A percentile compares a stretch with the other conserved stretches of the same genome.
These are phyloP conservation scores for Microplitis mediator DNA, from an alignment of 1,140 invertebrate genomes.

Conservation along the genomic window DNA sequence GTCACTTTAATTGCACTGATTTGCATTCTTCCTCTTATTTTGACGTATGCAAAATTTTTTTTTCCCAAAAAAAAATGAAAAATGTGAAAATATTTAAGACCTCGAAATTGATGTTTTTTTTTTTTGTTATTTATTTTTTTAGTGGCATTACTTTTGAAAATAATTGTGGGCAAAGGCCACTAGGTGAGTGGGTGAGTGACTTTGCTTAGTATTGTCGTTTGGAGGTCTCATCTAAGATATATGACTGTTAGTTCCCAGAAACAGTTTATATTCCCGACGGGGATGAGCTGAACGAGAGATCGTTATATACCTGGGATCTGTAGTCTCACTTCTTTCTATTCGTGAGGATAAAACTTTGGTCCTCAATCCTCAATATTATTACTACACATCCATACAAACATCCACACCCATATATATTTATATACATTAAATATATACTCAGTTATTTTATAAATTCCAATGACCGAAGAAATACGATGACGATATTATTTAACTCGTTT, in stretches of 20 bases:
- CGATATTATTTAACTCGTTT: not conserved
- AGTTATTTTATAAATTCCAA: conserved; percentile 24
- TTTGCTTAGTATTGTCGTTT: conserved; percentile 52
- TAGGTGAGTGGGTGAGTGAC: conserved; percentile 58
- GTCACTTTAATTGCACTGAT: too few relatives aligned
- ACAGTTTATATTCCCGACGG: conserved; percentile 57
- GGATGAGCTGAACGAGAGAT: conserved; percentile 37
- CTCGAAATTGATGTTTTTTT: not conserved
- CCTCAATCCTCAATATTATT: too few relatives aligned
- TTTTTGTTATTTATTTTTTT: not conserved
- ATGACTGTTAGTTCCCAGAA: conserved; percentile 59
- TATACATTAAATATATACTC: not conserved
- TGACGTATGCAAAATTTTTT: too few relatives aligned
- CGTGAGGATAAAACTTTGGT: too few relatives aligned
- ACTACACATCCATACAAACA: too few relatives aligned
- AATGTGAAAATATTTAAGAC: not conserved
- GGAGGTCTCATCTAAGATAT: conserved; percentile 49
- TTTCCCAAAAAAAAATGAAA: too few relatives aligned
- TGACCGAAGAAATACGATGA: not conserved
- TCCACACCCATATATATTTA: too few relatives aligned
- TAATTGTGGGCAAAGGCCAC: conserved; percentile 33
- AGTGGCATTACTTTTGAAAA: conserved; percentile 5
- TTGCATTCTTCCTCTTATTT: too few relatives aligned
- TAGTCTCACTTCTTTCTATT: not conserved
- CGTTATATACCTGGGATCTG: conserved; percentile 23